Base-by-base conservation (phyloP, 1,140 invertebrate species). In the Magallana angulata region DNA sequence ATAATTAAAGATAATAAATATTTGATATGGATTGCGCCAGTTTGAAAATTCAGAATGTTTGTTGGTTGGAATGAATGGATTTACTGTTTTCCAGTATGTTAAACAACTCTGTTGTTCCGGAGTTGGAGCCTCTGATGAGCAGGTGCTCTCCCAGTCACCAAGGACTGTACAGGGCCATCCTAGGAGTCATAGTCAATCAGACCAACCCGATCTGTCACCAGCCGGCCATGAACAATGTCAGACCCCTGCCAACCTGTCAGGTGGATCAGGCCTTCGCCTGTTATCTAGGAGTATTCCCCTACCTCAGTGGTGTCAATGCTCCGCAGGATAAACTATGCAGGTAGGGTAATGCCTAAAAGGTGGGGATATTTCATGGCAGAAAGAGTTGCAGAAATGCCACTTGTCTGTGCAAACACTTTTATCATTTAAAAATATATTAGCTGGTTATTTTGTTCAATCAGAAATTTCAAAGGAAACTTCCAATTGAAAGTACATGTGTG, bases 281-380 rank as follows among this genome's bases (percentile, higher is more conserved):
- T 62, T 58, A 58, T n/a, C 18, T 58, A 56, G 14, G n/a, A n/a
- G 30, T 84, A 7, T 60, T 84, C 57, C 82, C 82, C 1, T 84
- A 84, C 58, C 57, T 84, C 57, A 84, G 57, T 14, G n/a, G 57
- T 36, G 24, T 24, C 8, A n/a, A 57, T 36, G 59, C 24, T 60
- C 82, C 82, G 7, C 24, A 18, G 7, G 82, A 84, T 7, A 84
- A 84, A 62, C 57, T 84, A 6, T 84, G 82, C 82, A 36, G 57
- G 82, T 84, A 80, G 30, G 36, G 36, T 48, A 48, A 48, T 4
- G 36, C 36, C 5, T 48, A 48, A 48, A 4, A 48, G 36, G 5
- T 48, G 36, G 36, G 36, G 36, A 48, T 2, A 4, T 48, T 48
- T 48, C 36, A 48, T 24, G 24, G 24, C 24, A 24, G 24, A 24